These are phyloP conservation scores for Drosophila asahinai DNA, from an alignment of 1,140 invertebrate species.

Conservation along the genomic window DNA sequence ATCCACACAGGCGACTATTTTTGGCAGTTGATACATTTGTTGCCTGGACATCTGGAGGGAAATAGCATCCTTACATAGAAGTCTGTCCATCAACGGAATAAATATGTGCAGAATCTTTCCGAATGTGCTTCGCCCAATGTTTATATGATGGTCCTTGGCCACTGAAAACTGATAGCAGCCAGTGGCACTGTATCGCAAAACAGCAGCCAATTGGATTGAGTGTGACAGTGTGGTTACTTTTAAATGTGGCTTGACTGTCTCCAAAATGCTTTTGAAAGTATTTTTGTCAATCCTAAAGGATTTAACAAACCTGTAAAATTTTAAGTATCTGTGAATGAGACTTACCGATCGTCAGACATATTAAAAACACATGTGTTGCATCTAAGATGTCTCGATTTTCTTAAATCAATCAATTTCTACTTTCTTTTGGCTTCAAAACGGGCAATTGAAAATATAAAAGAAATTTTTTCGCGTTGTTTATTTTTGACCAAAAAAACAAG, in stretches of 20 bases:
- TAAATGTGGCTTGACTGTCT: no score
- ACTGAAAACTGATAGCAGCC: not conserved
- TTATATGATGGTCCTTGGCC: not conserved
- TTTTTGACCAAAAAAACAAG: no score
- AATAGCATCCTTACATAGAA: not conserved
- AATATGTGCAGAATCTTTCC: slow-evolving; percentile 5
- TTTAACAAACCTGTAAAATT: no score
- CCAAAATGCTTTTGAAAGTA: no score
- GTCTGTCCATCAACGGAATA: not conserved
- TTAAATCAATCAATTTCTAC: not conserved
- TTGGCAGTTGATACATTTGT: not conserved
- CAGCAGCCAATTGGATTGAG: no score
- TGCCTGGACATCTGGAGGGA: not conserved
- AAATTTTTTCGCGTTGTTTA: not conserved
- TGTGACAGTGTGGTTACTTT: no score
- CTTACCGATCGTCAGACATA: no score
- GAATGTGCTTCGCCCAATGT: slow-evolving; percentile 4
- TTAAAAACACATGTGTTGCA: not conserved
- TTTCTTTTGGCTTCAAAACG: not conserved
- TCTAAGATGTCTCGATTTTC: slow-evolving; percentile 4
- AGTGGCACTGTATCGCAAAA: no score
- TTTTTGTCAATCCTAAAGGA: no score
- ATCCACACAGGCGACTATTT: slow-evolving; percentile 4
- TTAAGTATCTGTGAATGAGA: no score
- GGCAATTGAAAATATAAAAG: not conserved